Percentiles rank a stretch among this genome's conserved stretches.
Conservation (phyloP, 2,797 vertebrate species). For the Cuniculus paca region DNA sequence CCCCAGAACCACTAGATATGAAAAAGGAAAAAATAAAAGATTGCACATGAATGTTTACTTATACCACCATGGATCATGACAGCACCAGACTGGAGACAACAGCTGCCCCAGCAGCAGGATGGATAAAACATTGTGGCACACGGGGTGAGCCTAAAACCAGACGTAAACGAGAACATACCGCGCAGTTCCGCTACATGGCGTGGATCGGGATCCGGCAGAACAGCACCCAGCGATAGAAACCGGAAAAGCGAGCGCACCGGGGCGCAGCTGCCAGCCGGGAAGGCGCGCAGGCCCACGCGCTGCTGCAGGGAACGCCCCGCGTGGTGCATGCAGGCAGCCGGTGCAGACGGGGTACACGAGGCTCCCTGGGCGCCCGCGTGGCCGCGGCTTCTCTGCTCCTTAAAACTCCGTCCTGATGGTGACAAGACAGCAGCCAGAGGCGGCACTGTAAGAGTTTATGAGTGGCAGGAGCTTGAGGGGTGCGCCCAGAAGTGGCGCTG, state of each 20-base stretch:
- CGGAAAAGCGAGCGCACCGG: background rate
- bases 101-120: background rate
- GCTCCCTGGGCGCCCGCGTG: background rate
- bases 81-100: background rate
- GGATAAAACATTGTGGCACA: rapidly evolving
- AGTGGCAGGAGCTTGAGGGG: background rate
- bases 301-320: rapidly evolving
- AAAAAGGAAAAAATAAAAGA: background rate
- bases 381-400: background rate
- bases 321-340: too few relatives aligned
- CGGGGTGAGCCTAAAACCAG: background rate
- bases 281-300: background rate
- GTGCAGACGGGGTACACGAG: background rate
- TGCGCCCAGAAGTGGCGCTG: background rate
- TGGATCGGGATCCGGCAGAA: background rate
- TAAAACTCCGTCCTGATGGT: background rate
- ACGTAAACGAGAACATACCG: background rate
- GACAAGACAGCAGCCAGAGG: too few relatives aligned
- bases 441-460: background rate
- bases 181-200: background rate
- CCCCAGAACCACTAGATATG: too few relatives aligned
- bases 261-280: background rate
- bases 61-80: too few relatives aligned
- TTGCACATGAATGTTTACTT: background rate
- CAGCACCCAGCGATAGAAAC: background rate